Percentiles rank a stretch among this genome's conserved stretches.
These are phyloP conservation scores for Solenodon paradoxus DNA, from an alignment of 2,113 vertebrate species.

Conservation along the genomic window DNA sequence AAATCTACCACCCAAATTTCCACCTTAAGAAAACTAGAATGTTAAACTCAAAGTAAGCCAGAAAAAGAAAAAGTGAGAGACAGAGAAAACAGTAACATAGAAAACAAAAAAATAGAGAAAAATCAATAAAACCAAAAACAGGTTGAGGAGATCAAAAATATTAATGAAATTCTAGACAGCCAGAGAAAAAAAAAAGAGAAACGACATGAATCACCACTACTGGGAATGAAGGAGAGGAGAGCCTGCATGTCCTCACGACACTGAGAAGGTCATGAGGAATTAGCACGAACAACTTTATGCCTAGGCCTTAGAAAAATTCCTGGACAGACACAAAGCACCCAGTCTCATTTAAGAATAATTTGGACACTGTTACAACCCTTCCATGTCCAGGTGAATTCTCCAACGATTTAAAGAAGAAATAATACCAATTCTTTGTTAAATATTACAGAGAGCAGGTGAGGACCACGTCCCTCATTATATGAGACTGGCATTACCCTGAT, in stretches of 20 bases:
- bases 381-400: not conserved
- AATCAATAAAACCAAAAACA: not conserved
- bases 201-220: not conserved
- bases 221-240: not conserved
- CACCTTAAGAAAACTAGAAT: not conserved
- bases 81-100: not conserved
- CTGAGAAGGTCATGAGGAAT: not conserved
- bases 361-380: not conserved
- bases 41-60: not conserved
- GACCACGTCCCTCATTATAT: not conserved
- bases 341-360: not conserved
- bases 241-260: not conserved
- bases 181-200: not conserved
- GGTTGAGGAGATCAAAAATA: not conserved
- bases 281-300: not conserved
- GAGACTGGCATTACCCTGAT: not conserved
- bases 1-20: not conserved
- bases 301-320: not conserved
- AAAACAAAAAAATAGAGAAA: constrained; percentile 4
- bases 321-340: not conserved
- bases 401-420: constrained; percentile 8
- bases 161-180: not conserved
- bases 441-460: not conserved
- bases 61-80: not conserved
- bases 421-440: not conserved